Evolutionary conservation across 2,888 invertebrate species (phyloP), one percentile per base, ranked within the genome.

Genomic region (Labia minor): DNA sequence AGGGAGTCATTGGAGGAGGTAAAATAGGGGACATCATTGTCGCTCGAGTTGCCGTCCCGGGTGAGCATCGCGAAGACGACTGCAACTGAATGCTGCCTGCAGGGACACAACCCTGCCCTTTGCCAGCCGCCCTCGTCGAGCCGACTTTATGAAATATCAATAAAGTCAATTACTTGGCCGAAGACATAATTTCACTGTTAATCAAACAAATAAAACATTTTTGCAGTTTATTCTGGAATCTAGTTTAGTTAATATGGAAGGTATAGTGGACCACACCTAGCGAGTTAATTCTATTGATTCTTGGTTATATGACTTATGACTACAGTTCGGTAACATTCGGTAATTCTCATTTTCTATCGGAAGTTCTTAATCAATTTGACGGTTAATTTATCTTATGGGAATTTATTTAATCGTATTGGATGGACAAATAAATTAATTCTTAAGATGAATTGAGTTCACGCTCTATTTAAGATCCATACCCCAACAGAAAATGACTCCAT

Each of bases 261-360:
- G 49, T 11, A n/a, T n/a, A n/a, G n/a, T n/a, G n/a, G n/a, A 49
- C 49, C 49, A 49, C 49, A 49, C 49, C 49, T 49, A n/a, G 49
- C 14, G 14, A 26, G 4, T 26, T 49, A 49, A 49, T 49, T n/a
- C 49, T 16, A 16, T 16, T 49, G 49, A 49, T 49, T 49, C n/a
- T 8, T n/a, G 49, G 49, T 49, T 49, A 10, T 16, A n/a, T 49
- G 14, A 6, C 11, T 49, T 49, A n/a, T 49, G 16, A 11, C 49
- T 49, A 3, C 49, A 49, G 3, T 14, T 49, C n/a, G 16, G 49
- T n/a, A 49, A 49, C 6, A 49, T 2, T 26, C 26, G 26, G 26
- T 26, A 26, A 26, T 26, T 26, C 8, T 26, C 26, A 26, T 26
- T 26, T n/a, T 3, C 26, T 26, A 26, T 26, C 26, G 26, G 26